These are phyloP conservation scores for Caenorhabditis becei DNA, from an alignment of 2,888 invertebrate species.

Conservation along the genomic window DNA sequence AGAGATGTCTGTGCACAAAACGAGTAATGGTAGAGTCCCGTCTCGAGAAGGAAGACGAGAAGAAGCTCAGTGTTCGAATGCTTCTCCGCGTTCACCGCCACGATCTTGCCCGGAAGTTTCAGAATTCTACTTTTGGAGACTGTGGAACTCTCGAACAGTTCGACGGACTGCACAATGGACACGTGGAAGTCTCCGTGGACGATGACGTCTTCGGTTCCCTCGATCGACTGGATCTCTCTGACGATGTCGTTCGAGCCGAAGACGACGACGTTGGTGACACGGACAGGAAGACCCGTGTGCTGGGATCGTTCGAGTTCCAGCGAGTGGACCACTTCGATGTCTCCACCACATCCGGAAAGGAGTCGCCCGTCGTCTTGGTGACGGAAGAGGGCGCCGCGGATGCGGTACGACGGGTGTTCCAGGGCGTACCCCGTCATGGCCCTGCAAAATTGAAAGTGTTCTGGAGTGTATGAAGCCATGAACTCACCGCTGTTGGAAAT, in stretches of 20 bases:
- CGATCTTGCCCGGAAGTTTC: slow-evolving; percentile 57
- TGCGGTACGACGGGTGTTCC: slow-evolving; percentile 60
- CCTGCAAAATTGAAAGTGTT: no score
- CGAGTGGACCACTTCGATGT: slow-evolving; percentile 67
- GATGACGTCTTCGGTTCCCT: slow-evolving; percentile 65
- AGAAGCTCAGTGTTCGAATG: slow-evolving; percentile 68
- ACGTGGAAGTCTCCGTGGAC: slow-evolving; percentile 61
- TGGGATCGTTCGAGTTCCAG: slow-evolving; percentile 66
- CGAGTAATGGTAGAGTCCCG: slow-evolving; percentile 68
- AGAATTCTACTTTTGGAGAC: slow-evolving; percentile 59
- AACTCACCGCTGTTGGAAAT: slow-evolving; percentile 59
- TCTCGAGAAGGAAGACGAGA: slow-evolving; percentile 63
- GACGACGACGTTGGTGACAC: slow-evolving; percentile 65
- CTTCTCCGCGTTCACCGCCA: slow-evolving; percentile 65
- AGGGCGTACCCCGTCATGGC: slow-evolving; percentile 64
- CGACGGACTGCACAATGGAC: slow-evolving; percentile 62
- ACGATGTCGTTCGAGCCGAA: slow-evolving; percentile 67
- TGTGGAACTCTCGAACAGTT: slow-evolving; percentile 61
- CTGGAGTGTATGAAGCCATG: no score
- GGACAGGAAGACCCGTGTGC: slow-evolving; percentile 65
- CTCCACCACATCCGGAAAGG: slow-evolving; percentile 69
- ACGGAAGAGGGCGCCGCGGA: slow-evolving; percentile 65
- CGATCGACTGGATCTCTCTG: slow-evolving; percentile 51
- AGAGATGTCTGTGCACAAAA: slow-evolving; percentile 56
- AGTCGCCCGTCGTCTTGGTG: slow-evolving; percentile 64